These are phyloP conservation scores for Noctua pronuba DNA, from an alignment of 2,888 invertebrate genomes.

Conservation along the genomic window DNA sequence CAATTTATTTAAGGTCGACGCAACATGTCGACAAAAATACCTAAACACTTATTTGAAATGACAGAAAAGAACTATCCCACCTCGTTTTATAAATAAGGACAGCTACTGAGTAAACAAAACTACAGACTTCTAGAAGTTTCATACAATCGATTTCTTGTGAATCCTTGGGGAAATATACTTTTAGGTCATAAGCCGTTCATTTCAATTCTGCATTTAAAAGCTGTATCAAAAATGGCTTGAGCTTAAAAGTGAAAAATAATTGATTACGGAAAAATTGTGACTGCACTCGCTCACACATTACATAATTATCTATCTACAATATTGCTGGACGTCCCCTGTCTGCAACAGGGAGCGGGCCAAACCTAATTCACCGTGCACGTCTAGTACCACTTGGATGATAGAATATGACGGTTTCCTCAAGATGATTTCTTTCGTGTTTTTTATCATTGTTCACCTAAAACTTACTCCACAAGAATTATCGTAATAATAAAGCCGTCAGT, in stretches of 20 bases:
- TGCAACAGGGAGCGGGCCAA: not conserved
- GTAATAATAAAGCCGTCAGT: conserved; percentile 4
- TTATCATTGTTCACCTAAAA: not conserved
- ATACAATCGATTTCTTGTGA: no score
- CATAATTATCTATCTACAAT: not conserved
- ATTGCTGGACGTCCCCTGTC: not conserved
- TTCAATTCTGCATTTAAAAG: not conserved
- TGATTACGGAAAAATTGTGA: not conserved
- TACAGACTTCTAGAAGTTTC: not conserved
- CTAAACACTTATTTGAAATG: no score
- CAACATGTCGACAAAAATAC: no score
- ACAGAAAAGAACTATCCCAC: no score
- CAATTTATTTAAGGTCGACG: no score
- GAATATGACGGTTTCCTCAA: not conserved
- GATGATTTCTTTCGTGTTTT: not conserved
- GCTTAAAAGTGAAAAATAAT: not conserved
- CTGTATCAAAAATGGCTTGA: not conserved
- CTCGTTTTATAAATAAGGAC: not conserved
- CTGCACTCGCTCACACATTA: not conserved
- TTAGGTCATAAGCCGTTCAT: not conserved
- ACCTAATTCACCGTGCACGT: not conserved
- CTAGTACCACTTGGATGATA: not conserved
- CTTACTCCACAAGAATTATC: not conserved
- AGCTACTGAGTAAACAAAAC: not conserved
- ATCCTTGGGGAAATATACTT: not conserved